Percentiles rank a stretch among this genome's conserved stretches.
Evolutionary conservation across 1,140 invertebrate genomes (phyloP).

Genomic region (Mycetomoellerius zeteki): DNA sequence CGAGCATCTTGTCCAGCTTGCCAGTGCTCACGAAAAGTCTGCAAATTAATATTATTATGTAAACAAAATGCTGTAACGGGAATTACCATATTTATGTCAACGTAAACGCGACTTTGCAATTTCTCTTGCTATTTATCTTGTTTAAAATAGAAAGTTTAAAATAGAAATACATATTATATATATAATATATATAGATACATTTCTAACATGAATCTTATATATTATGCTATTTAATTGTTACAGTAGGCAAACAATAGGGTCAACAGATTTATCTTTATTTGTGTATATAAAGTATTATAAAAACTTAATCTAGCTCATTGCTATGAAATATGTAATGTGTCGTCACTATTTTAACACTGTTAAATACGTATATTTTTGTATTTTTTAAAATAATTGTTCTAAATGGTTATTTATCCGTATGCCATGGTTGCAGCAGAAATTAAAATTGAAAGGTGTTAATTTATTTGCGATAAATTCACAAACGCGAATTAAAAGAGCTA

Average conservation of each 20-base stretch:
- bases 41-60: conserved; percentile 52
- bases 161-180: not conserved
- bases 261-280: conserved; percentile 26
- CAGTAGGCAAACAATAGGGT: not conserved
- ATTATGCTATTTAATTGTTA: not conserved
- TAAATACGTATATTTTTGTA: not conserved
- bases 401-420: not conserved
- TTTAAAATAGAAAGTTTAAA: conserved; percentile 18
- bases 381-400: not conserved
- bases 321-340: conserved; percentile 6
- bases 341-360: not conserved
- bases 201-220: not conserved
- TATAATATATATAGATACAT: not conserved
- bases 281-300: too few relatives aligned
- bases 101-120: not conserved
- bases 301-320: conserved; percentile 3
- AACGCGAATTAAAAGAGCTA: not conserved
- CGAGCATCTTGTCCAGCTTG: not conserved
- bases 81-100: conserved; percentile 38
- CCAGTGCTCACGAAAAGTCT: conserved; percentile 26
- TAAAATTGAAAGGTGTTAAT: not conserved
- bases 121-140: not conserved
- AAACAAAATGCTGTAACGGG: conserved; percentile 8
- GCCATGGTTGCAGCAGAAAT: not conserved
- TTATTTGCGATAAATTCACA: not conserved